Base-by-base conservation (phyloP, 2,888 invertebrate genomes). In the Oscheius sp. region DNA sequence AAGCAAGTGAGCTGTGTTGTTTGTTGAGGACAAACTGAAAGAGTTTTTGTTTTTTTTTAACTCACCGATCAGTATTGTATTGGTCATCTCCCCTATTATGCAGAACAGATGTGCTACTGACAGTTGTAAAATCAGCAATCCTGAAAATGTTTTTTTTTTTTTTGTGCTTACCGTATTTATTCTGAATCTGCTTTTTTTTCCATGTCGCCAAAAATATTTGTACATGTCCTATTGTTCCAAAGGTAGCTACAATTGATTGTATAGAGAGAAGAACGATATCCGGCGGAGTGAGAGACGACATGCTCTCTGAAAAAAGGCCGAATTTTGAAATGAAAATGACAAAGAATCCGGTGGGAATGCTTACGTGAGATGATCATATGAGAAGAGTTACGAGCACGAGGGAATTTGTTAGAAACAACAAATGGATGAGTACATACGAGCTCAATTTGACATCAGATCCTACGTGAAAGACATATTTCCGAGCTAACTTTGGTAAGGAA, bases 171-270 rank as follows among this genome's bases (percentile, higher is more conserved):
- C 65, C 65, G 36, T 65, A 49, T 45, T 65, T 65, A 1, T 41
- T 65, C 44, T 49, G 54, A 26, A 65, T 41, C 9, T 54, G 44
- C 32, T 65, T 65, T 8, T 41, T 54, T 30, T 65, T 54, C 44
- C 45, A 56, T 2, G 65, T 65, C 1, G 44, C 65, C 22, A 17
- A 44, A 30, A 65, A 36, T 54, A 65, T 65, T 22, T 65, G 51
- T 24, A 54, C 33, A 38, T 65, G 65, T 26, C 65, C 65, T 14
- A 65, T 56, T 26, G 56, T 41, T 32, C 65, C 65, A 30, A 65
- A 51, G 4, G 26, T 30, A 24, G 65, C 54, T 38, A 65, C 38
- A 6, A 20, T 6, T 9, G 56, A 17, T 26, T 65, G 68, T 9
- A 28, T 32, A 17, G 26, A 20, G 22, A 38, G 28, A 4, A 59